A percentile compares a stretch with the other conserved stretches of the same genome.
These are phyloP conservation scores for Lycodopsis pacificus DNA, from an alignment of 2,797 vertebrate genomes.

Conservation along the genomic window DNA sequence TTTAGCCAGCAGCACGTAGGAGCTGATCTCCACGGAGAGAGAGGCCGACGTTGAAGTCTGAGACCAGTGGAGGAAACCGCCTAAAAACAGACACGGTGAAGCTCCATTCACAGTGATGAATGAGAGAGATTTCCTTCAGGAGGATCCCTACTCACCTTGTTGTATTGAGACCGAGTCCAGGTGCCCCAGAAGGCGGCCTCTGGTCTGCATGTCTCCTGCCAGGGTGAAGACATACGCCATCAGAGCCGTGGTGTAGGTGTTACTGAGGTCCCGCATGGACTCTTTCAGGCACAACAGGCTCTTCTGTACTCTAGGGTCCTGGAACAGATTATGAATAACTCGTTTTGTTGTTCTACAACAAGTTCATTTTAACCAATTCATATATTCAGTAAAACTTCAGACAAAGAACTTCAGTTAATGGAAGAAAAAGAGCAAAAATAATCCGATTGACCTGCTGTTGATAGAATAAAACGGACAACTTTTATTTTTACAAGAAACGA, in stretches of 20 bases:
- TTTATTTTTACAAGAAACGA: too few relatives aligned
- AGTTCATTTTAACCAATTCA: background rate
- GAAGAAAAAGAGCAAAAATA: too few relatives aligned
- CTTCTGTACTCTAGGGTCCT: constrained; percentile 76
- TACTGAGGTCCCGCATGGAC: constrained; percentile 60
- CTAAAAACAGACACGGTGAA: constrained; percentile 53
- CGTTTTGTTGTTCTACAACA: too few relatives aligned
- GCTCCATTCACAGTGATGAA: constrained; percentile 1
- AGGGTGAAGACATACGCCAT: constrained; percentile 88
- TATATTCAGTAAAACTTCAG: background rate
- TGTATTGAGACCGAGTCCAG: constrained; percentile 67
- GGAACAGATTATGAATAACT: background rate
- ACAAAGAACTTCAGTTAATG: background rate
- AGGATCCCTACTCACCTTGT: constrained; percentile 65
- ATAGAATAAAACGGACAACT: too few relatives aligned
- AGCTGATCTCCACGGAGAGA: constrained; percentile 87
- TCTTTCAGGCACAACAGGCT: constrained; percentile 80
- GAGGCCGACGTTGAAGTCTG: constrained; percentile 64
- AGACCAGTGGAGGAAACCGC: constrained; percentile 74
- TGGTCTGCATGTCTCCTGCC: constrained; percentile 77
- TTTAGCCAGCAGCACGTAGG: constrained; percentile 85
- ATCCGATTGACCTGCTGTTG: too few relatives aligned
- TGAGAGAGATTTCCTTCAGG: background rate
- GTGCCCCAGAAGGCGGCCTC: constrained; percentile 65
- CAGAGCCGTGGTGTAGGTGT: constrained; percentile 84